Conservation (phyloP, 2,888 invertebrate species). For the Xylocampa areola region DNA sequence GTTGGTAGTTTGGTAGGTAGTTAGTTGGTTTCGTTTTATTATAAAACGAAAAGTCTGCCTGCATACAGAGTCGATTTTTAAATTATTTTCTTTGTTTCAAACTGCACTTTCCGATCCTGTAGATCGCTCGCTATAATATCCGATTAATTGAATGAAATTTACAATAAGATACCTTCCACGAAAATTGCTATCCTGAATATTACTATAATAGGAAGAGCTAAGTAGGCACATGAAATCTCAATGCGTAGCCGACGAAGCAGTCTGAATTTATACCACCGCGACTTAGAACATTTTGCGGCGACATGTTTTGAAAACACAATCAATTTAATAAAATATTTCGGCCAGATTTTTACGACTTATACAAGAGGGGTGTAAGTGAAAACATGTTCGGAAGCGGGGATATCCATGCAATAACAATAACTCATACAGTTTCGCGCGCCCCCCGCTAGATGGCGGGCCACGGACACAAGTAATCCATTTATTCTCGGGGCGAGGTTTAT, state of each 20-base stretch:
- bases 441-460: constrained; percentile 87
- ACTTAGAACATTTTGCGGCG: constrained; percentile 56
- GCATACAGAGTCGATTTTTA: neutral
- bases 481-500: constrained; percentile 88
- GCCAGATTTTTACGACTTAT: constrained; percentile 84
- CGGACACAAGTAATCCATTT: constrained; percentile 90
- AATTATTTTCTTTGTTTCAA: too few species aligned
- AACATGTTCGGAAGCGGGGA: constrained; percentile 86
- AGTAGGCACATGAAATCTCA: constrained; percentile 33
- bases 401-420: constrained; percentile 88
- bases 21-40: too few species aligned
- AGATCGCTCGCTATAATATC: constrained; percentile 19
- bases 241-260: constrained; percentile 37
- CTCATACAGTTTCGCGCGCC: constrained; percentile 82
- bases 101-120: too few species aligned
- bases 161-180: constrained; percentile 18
- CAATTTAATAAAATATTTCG: constrained; percentile 83
- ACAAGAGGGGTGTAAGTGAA: constrained; percentile 88
- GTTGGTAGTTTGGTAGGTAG: too few species aligned
- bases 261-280: constrained; percentile 45
- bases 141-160: constrained; percentile 13
- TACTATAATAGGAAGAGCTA: constrained; percentile 27
- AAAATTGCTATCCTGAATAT: constrained; percentile 23
- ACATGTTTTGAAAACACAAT: constrained; percentile 74
- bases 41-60: too few species aligned